These are phyloP conservation scores for Aphelenchoides bicaudatus DNA, from an alignment of 2,888 invertebrate genomes.

Conservation along the genomic window DNA sequence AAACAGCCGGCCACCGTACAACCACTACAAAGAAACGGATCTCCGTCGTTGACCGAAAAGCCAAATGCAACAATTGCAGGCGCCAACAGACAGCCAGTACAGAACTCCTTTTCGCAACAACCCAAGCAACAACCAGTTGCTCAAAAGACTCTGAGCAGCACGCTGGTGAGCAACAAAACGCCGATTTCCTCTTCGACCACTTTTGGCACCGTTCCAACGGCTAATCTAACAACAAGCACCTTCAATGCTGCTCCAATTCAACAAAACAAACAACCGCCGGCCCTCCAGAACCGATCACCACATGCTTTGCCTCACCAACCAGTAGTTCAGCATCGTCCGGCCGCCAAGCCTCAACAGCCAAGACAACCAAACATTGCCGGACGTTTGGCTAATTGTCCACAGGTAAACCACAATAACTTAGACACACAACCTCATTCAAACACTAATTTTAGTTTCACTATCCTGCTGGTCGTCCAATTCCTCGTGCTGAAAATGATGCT, in stretches of 20 bases:
- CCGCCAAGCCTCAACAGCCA: slow-evolving; percentile 13
- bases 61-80: background rate
- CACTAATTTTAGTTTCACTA: too few species aligned
- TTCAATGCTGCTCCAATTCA: background rate
- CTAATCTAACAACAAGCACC: background rate
- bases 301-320: slow-evolving; percentile 9
- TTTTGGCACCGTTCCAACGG: slow-evolving; percentile 2
- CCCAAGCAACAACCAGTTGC: slow-evolving; percentile 4
- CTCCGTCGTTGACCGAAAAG: background rate
- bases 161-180: too few species aligned
- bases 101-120: background rate
- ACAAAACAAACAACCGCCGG: background rate
- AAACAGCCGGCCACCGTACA: too few species aligned
- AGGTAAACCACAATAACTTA: too few species aligned
- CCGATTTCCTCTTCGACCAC: slow-evolving; percentile 1
- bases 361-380: slow-evolving; percentile 25
- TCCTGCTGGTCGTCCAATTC: slow-evolving; percentile 53
- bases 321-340: background rate
- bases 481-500: slow-evolving; percentile 47
- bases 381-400: slow-evolving; percentile 21
- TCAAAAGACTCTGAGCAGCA: background rate
- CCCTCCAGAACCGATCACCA: background rate
- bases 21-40: slow-evolving; percentile 9
- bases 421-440: too few species aligned
- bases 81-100: background rate